Percentiles rank a stretch among this genome's conserved stretches.
phyloP scores from a whole-genome alignment of 2,113 vertebrate genomes.

The Clinocottus analis region DNA sequence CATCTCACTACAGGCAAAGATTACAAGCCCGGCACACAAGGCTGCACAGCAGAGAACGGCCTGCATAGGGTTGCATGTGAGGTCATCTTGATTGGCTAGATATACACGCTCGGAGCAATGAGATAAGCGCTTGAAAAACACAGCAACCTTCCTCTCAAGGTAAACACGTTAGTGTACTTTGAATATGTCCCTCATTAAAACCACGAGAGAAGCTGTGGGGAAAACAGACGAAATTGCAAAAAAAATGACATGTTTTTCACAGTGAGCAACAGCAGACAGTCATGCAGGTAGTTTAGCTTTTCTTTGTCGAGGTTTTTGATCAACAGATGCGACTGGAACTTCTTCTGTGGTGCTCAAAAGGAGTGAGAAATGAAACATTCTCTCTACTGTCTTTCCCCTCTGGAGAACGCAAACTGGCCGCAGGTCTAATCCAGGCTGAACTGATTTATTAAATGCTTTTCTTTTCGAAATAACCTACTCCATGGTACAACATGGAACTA shows the following conservation, averaged over 20 bases:
- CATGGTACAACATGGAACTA: slow-evolving; percentile 1
- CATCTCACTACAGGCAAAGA: slow-evolving; percentile 1
- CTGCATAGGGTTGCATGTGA: neutral
- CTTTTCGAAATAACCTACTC: neutral
- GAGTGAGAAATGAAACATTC: slow-evolving; percentile 22
- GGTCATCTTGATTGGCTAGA: neutral
- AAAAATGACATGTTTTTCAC: neutral
- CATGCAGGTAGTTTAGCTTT: neutral
- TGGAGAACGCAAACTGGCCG: neutral
- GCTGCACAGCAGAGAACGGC: neutral
- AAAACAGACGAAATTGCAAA: neutral
- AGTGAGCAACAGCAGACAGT: neutral
- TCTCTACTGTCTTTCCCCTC: no score
- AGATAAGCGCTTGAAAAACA: neutral
- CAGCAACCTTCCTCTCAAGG: slow-evolving; percentile 25
- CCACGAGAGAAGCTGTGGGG: neutral
- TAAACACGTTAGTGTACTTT: slow-evolving; percentile 40
- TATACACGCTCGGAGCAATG: neutral
- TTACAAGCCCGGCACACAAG: neutral
- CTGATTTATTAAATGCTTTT: neutral
- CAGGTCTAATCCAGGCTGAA: neutral
- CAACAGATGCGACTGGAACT: neutral
- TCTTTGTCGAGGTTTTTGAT: neutral
- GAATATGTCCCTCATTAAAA: slow-evolving; percentile 23
- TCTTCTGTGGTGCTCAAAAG: slow-evolving; percentile 12